Conservation (phyloP, 2,113 vertebrate species). For the Ceyx cyanopectus region DNA sequence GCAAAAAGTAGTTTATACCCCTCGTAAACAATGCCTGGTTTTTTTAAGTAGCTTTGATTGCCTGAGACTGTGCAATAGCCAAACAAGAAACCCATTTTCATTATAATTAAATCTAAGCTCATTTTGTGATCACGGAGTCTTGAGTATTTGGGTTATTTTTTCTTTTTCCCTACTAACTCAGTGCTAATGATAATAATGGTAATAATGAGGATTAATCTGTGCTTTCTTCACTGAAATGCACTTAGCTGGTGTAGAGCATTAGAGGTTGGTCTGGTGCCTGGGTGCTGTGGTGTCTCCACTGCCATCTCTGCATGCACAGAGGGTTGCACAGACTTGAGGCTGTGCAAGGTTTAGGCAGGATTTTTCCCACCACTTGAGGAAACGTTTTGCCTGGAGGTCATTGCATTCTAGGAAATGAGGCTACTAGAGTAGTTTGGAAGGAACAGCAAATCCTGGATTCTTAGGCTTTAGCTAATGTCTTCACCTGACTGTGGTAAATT, state of each 20-base stretch:
- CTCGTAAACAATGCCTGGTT: background rate
- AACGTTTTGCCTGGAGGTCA: background rate
- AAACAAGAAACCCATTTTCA: background rate
- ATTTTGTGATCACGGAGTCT: background rate
- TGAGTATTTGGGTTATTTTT: background rate
- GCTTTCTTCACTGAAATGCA: background rate
- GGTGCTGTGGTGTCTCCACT: background rate
- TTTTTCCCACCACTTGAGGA: background rate
- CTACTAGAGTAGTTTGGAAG: background rate
- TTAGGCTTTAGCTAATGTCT: background rate
- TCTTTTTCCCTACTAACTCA: background rate
- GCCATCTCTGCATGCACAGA: background rate
- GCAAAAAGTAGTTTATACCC: background rate
- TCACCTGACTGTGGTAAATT: background rate
- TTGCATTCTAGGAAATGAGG: background rate
- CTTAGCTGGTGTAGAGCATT: background rate
- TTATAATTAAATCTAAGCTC: background rate
- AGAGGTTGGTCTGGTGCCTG: fast-evolving
- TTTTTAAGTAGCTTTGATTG: background rate
- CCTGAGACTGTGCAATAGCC: background rate
- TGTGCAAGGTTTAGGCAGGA: background rate
- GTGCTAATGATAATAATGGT: background rate
- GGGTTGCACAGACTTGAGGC: background rate
- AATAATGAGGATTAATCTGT: background rate
- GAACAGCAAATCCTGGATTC: background rate